Evolutionary conservation across 1,140 invertebrate genomes (phyloP).

Genomic region (Eulimnadia texana): DNA sequence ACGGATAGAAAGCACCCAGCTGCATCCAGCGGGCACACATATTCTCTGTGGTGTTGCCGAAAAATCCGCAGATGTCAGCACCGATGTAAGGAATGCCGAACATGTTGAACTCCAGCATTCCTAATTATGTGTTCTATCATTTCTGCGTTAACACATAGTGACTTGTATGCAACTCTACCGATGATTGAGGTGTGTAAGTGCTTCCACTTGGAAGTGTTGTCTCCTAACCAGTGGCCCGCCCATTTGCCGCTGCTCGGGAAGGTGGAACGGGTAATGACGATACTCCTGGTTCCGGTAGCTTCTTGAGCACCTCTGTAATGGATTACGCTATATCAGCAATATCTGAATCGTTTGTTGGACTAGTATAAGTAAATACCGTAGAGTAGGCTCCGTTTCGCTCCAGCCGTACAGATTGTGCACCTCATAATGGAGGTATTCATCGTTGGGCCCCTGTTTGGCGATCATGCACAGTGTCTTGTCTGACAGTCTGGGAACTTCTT

Average conservation of each 20-base stretch:
- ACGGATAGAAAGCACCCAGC: constrained; percentile 31
- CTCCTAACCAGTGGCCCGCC: constrained; percentile 43
- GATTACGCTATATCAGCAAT: not conserved
- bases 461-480: constrained; percentile 19
- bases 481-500: constrained; percentile 4
- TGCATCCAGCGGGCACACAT: constrained; percentile 28
- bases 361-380: too few relatives aligned
- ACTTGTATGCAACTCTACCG: constrained; percentile 5
- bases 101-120: constrained; percentile 23
- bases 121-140: too few relatives aligned
- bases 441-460: constrained; percentile 13
- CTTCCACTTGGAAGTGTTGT: constrained; percentile 24
- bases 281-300: constrained; percentile 25
- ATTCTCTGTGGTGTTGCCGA: constrained; percentile 27
- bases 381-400: constrained; percentile 21
- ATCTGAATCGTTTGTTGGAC: too few relatives aligned
- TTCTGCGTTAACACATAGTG: too few relatives aligned
- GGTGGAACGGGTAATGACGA: constrained; percentile 37
- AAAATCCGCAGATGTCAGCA: constrained; percentile 39
- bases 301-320: constrained; percentile 17
- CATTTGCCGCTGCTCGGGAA: constrained; percentile 37
- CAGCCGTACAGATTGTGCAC: constrained; percentile 41
- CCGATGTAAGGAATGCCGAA: constrained; percentile 37
- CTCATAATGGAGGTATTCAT: constrained; percentile 29
- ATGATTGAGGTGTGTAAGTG: constrained; percentile 22